Conservation (phyloP, 2,888 invertebrate genomes). For the Laothoe populi region DNA sequence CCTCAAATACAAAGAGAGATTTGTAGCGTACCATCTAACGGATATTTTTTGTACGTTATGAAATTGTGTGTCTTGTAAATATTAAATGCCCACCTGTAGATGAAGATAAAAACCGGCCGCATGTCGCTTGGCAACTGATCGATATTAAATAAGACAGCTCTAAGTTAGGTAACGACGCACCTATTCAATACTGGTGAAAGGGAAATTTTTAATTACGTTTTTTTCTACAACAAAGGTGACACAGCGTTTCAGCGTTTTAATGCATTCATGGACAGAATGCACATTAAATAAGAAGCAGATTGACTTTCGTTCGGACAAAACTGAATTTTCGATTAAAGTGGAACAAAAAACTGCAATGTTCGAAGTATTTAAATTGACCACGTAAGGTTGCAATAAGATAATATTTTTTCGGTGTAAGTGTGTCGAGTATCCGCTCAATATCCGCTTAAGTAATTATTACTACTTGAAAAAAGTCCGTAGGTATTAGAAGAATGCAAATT, state of each 20-base stretch:
- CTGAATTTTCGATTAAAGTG: conserved; percentile 41
- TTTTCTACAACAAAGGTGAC: conserved; percentile 74
- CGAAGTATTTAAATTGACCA: conserved; percentile 38
- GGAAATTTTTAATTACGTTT: conserved; percentile 76
- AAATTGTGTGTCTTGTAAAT: conserved; percentile 39
- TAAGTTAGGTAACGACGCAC: conserved; percentile 75
- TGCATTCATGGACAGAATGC: conserved; percentile 59
- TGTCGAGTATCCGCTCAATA: conserved; percentile 25
- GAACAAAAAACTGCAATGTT: conserved; percentile 34
- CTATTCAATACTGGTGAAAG: conserved; percentile 75
- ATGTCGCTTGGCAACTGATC: conserved; percentile 66
- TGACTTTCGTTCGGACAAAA: conserved; percentile 49
- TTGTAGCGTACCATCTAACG: background rate
- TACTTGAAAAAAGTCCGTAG: conserved; percentile 13
- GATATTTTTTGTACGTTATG: conserved; percentile 36
- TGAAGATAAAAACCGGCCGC: conserved; percentile 64
- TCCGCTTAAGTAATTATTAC: conserved; percentile 30
- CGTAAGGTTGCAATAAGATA: conserved; percentile 28
- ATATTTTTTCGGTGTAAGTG: conserved; percentile 26
- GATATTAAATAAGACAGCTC: conserved; percentile 67
- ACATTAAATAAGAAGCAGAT: conserved; percentile 61
- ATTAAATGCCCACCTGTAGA: conserved; percentile 40
- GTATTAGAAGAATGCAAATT: conserved; percentile 24
- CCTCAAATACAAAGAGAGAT: background rate
- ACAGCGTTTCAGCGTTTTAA: conserved; percentile 54